Base-by-base conservation (phyloP, 37 sponge, comb jelly and placozoan species). In the Mnemiopsis leidyi region DNA sequence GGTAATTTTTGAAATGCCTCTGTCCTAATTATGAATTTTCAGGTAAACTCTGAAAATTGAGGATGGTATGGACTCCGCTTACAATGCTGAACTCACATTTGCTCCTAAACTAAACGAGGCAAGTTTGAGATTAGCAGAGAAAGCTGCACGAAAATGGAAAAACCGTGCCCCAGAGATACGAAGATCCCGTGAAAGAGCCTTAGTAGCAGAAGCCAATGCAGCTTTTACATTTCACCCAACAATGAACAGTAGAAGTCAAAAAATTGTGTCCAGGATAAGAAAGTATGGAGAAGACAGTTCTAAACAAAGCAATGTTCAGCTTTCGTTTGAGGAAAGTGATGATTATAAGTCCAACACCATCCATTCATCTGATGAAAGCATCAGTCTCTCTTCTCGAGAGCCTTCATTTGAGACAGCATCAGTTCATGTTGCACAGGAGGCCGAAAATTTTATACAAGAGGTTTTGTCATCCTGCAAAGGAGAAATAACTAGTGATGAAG, bases 161-260 rank as follows among this genome's bases (percentile, higher is more conserved):
- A 18, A 39, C n/a, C 90, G 36, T 40, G 40, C 90, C 24, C n/a
- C 40, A 25, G 90, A 35, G 1, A 26, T 40, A 21, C 40, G 61
- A 0, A 85, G 39, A 39, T 85, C 90, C 5, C 90, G 90, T 18
- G 36, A 85, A 85, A 38, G 90, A 39, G 90, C 90, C 32, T 26
- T 85, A 39, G 90, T 85, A 39, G 90, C 90, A 28, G 90, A 85
- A 40, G 90, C 90, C 25, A 85, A 85, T 40, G 90, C 90, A 28
- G 90, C 90, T 23, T 85, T 85, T 39, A 85, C 90, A 39, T 85
- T 85, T 39, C 90, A 40, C 25, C 90, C 90, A 23, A 37, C 32
- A 25, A 85, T 85, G 90, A 85, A 85, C 48, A 85, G 90, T 39
- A 85, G 29, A 23, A 85, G 90, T 85, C 90, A 85, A 26, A 38